Evolutionary conservation across 2,113 vertebrate species (phyloP).

Genomic region (Hoplias malabaricus): DNA sequence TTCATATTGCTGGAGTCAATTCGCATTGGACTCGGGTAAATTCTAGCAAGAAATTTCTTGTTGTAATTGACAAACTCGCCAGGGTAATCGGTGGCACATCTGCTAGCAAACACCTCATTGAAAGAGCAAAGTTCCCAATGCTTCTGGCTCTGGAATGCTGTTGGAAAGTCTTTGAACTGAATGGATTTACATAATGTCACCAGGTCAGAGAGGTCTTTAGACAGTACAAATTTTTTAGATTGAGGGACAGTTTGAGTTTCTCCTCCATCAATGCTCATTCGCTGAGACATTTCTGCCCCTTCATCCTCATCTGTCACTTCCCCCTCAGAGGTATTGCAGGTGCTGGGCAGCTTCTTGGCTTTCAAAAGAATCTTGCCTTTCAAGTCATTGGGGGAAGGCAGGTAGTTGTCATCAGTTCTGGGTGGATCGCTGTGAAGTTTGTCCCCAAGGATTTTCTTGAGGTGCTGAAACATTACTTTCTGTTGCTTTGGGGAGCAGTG

Average conservation of each 20-base stretch:
- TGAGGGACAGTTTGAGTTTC: slow-evolving; percentile 77
- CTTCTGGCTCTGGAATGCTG: slow-evolving; percentile 92
- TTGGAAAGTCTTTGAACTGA: slow-evolving; percentile 91
- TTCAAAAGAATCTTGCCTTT: slow-evolving; percentile 93
- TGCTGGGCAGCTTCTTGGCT: slow-evolving; percentile 87
- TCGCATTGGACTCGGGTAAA: slow-evolving; percentile 96
- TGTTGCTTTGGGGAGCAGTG: slow-evolving; percentile 96
- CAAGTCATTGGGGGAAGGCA: slow-evolving; percentile 86
- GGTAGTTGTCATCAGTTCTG: slow-evolving; percentile 85
- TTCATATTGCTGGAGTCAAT: slow-evolving; percentile 99
- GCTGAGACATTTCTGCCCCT: slow-evolving; percentile 93
- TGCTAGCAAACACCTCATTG: slow-evolving; percentile 92
- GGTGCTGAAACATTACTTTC: slow-evolving; percentile 95
- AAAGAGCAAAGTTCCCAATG: slow-evolving; percentile 98
- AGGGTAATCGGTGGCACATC: slow-evolving; percentile 88
- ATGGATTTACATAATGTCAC: slow-evolving; percentile 95
- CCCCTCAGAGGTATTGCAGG: slow-evolving; percentile 84
- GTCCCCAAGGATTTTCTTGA: slow-evolving; percentile 93
- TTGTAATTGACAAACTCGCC: slow-evolving; percentile 98
- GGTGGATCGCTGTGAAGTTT: slow-evolving; percentile 83
- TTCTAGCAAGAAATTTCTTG: slow-evolving; percentile 90
- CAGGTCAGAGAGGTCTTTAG: slow-evolving; percentile 92
- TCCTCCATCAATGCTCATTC: slow-evolving; percentile 78
- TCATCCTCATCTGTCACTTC: slow-evolving; percentile 98
- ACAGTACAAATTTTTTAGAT: slow-evolving; percentile 87